Conservation (phyloP, 2,797 vertebrate species). For the Urophycis tenuis region DNA sequence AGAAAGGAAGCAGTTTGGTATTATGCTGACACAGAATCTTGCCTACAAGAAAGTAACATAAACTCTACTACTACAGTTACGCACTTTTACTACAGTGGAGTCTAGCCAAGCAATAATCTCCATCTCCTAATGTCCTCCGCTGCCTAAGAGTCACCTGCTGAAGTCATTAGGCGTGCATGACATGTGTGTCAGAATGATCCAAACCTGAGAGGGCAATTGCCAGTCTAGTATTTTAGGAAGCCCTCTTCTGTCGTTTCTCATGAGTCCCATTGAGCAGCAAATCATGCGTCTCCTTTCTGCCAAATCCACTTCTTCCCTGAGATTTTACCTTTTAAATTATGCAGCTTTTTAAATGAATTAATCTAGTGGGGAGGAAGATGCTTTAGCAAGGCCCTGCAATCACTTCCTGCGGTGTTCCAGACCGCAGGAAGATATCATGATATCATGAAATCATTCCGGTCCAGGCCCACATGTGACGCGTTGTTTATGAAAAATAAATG, state of each 20-base stretch:
- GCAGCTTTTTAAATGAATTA: slow-evolving; percentile 51
- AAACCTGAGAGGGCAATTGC: not conserved
- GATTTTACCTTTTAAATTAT: slow-evolving; percentile 53
- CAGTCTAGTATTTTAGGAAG: slow-evolving; percentile 10
- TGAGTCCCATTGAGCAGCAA: slow-evolving; percentile 21
- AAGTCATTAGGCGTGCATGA: not conserved
- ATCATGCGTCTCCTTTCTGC: slow-evolving; percentile 29
- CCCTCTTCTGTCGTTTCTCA: slow-evolving; percentile 16
- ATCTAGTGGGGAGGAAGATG: slow-evolving; percentile 40
- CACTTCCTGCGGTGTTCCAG: slow-evolving; percentile 52
- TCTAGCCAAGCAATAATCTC: not conserved
- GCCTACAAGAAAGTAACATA: not conserved
- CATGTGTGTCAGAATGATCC: not conserved
- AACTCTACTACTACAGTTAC: not conserved
- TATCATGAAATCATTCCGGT: slow-evolving; percentile 62
- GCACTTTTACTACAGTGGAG: not conserved
- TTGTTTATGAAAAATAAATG: slow-evolving; percentile 63
- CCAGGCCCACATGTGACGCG: slow-evolving; percentile 59
- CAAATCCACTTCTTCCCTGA: slow-evolving; percentile 20
- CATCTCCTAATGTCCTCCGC: not conserved
- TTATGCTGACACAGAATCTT: not conserved
- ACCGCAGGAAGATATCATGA: slow-evolving; percentile 47
- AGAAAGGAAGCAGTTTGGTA: no score
- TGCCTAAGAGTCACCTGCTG: not conserved
- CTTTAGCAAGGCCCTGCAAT: slow-evolving; percentile 51